Percentiles rank a stretch among this genome's conserved stretches.
These are phyloP conservation scores for Apamea anceps DNA, from an alignment of 2,888 invertebrate species.

Conservation along the genomic window DNA sequence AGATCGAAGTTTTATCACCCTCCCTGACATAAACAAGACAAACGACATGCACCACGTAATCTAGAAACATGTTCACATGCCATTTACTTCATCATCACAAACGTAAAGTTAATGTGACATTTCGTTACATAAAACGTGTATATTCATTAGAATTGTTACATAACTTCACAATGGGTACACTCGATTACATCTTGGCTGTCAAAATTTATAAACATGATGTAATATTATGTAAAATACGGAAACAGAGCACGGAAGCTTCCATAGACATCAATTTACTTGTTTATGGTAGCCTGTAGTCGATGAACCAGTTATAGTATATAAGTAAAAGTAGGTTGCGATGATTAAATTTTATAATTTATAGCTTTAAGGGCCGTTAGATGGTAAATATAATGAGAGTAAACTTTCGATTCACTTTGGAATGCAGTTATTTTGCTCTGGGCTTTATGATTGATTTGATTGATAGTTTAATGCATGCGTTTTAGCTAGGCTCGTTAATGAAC, in stretches of 20 bases:
- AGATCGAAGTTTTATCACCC: slow-evolving; percentile 35
- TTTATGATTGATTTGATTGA: slow-evolving; percentile 26
- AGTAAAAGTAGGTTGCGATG: slow-evolving; percentile 69
- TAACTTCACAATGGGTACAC: slow-evolving; percentile 54
- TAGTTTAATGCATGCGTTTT: slow-evolving; percentile 4
- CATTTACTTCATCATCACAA: slow-evolving; percentile 48
- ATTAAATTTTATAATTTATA: slow-evolving; percentile 59
- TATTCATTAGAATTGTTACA: slow-evolving; percentile 47
- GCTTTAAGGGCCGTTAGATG: slow-evolving; percentile 25
- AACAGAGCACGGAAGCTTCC: slow-evolving; percentile 57
- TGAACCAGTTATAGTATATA: slow-evolving; percentile 18
- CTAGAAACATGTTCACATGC: slow-evolving; percentile 49
- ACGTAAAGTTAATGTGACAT: slow-evolving; percentile 42
- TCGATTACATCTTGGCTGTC: slow-evolving; percentile 45
- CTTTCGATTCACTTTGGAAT: slow-evolving; percentile 53
- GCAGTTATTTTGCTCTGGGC: slow-evolving; percentile 18
- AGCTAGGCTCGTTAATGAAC: background rate
- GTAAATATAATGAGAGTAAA: slow-evolving; percentile 37
- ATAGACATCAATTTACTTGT: slow-evolving; percentile 56
- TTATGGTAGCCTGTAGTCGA: slow-evolving; percentile 41
- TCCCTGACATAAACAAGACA: slow-evolving; percentile 53
- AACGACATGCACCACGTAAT: slow-evolving; percentile 38
- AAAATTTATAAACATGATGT: slow-evolving; percentile 49
- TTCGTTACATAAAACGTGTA: slow-evolving; percentile 45
- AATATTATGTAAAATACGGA: slow-evolving; percentile 62